Conservation (phyloP, 2,888 invertebrate species). For the Agrochola litura region DNA sequence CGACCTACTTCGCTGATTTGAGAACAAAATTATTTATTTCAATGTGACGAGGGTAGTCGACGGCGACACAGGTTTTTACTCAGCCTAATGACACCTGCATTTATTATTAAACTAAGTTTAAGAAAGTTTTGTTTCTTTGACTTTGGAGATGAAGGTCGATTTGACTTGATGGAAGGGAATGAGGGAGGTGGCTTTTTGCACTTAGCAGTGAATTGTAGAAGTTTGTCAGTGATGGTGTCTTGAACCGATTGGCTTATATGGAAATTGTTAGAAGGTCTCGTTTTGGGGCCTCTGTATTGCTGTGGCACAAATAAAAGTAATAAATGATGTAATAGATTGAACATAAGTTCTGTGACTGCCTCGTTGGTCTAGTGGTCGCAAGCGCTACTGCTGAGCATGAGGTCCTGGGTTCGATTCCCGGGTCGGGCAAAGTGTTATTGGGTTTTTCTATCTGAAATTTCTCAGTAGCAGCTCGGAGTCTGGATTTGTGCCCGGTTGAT, state of each 20-base stretch:
- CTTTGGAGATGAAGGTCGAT: constrained; percentile 2
- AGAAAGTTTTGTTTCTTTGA: constrained; percentile 18
- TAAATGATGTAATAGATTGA: neutral
- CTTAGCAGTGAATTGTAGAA: neutral
- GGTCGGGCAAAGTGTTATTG: no score
- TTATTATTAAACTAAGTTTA: constrained; percentile 44
- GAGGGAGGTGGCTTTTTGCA: neutral
- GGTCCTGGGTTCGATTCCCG: no score
- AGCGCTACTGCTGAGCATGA: no score
- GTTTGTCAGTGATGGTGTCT: neutral
- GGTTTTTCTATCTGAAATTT: no score
- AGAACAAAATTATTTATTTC: constrained; percentile 63
- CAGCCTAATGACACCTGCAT: constrained; percentile 44
- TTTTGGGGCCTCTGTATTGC: neutral
- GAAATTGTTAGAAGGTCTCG: neutral
- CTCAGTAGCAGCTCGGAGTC: no score
- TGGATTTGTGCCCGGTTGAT: no score
- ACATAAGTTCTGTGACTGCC: constrained; percentile 9
- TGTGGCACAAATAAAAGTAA: neutral
- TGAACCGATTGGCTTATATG: neutral
- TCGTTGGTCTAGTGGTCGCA: no score
- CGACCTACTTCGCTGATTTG: constrained; percentile 60
- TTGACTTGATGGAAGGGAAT: neutral
- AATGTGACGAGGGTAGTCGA: constrained; percentile 53
- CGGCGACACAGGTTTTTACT: constrained; percentile 61